These are phyloP conservation scores for Bilobella aurantiaca DNA, from an alignment of 1,140 invertebrate genomes.

Conservation along the genomic window DNA sequence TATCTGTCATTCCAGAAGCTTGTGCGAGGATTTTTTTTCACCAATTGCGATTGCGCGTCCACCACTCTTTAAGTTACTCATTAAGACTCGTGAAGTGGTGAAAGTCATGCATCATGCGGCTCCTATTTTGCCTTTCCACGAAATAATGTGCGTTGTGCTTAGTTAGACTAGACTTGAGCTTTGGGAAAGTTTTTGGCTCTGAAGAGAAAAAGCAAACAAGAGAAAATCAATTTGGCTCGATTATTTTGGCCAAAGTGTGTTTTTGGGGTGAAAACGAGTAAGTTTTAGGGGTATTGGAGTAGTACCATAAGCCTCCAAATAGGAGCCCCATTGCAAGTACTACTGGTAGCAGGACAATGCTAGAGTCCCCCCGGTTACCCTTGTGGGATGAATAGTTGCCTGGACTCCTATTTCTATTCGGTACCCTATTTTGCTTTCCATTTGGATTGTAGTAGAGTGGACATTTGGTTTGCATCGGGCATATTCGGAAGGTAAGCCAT, in stretches of 20 bases:
- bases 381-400: too few relatives aligned
- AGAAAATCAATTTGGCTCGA: conserved; percentile 15
- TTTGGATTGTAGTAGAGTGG: neutral
- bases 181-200: neutral
- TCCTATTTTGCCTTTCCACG: neutral
- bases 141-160: neutral
- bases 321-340: too few relatives aligned
- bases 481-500: neutral
- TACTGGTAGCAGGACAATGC: too few relatives aligned
- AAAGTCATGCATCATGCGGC: neutral
- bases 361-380: too few relatives aligned
- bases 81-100: neutral
- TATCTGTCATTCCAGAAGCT: too few relatives aligned
- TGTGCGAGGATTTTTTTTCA: too few relatives aligned
- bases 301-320: too few relatives aligned
- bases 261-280: conserved; percentile 7
- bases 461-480: neutral
- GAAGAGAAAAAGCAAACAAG: neutral
- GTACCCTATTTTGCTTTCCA: neutral
- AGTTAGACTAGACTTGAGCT: neutral
- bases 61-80: too few relatives aligned
- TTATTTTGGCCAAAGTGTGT: conserved; percentile 8
- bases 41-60: too few relatives aligned
- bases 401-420: too few relatives aligned
- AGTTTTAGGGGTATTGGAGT: conserved; percentile 1